Evolutionary conservation across 2,113 vertebrate genomes (phyloP), one percentile per base, ranked within the genome.

Genomic region (Rhineura floridana): DNA sequence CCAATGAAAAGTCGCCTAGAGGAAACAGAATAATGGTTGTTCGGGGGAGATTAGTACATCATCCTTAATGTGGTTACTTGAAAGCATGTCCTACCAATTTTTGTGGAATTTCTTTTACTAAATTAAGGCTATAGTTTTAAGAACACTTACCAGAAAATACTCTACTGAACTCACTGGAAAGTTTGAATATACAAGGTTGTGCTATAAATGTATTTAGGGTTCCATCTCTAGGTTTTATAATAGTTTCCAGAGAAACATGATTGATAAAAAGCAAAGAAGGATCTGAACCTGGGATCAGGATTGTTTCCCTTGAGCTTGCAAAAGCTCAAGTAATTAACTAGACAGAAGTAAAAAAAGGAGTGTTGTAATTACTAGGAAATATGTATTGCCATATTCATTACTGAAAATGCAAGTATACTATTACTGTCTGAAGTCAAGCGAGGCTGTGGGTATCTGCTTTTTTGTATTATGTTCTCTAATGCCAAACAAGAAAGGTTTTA

Each of bases 301-400:
- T 65, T 65, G 72, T 78, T 78, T 17, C 6, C 33, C 6, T 10
- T 15, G 33, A 1, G 23, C n/a, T 79, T 79, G 30, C 15, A 39
- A 30, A 78, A 33, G 23, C 21, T 39, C 62, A n/a, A 79, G 10
- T 36, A 76, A 72, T 46, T 87, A 73, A 82, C 52, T 84, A 44
- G 36, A 11, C 19, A 28, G 10, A 42, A 30, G 6, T 3, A 44
- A 62, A 65, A 30, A 62, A 2, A 6, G 63, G 23, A 7, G 11
- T 63, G 88, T 88, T 86, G 10, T 28, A n/a, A 23, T 89, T 87
- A 4, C n/a, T 50, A 81, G 39, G 23, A 50, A 91, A 89, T 42
- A 80, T 10, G 87, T 85, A 12, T 23, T 69, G 62, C 12, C 44
- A 36, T 83, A 91, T 94, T 93, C 79, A 89, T 88, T 48, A 85